Evolutionary conservation across 2,797 vertebrate species (phyloP).

Genomic region (Epinephelus malabaricus): DNA sequence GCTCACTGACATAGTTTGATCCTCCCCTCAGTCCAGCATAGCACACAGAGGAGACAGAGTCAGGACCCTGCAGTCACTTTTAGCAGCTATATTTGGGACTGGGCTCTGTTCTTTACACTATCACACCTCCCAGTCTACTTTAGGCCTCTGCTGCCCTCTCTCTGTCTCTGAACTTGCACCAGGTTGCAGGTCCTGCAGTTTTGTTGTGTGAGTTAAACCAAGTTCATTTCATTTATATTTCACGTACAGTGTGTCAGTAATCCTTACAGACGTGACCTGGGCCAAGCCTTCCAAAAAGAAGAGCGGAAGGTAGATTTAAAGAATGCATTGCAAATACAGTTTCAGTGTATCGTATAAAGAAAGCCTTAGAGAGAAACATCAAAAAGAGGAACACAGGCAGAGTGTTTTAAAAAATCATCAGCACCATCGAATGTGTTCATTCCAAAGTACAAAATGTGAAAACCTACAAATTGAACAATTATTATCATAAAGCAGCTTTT

Average conservation of each 20-base stretch:
- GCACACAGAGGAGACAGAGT: slow-evolving; percentile 46
- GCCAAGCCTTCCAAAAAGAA: neutral
- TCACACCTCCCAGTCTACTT: slow-evolving; percentile 57
- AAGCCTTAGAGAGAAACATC: neutral
- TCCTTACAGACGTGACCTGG: neutral
- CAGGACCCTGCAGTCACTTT: slow-evolving; percentile 52
- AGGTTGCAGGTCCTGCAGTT: slow-evolving; percentile 24
- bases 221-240: slow-evolving; percentile 4
- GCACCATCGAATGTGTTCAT: slow-evolving; percentile 8
- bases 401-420: neutral
- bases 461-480: slow-evolving; percentile 16
- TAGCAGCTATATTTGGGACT: slow-evolving; percentile 59
- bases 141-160: slow-evolving; percentile 79
- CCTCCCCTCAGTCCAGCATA: slow-evolving; percentile 41
- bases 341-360: neutral
- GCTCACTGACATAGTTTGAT: slow-evolving; percentile 51
- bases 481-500: slow-evolving; percentile 20
- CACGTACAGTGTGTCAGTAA: neutral
- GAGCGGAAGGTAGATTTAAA: neutral
- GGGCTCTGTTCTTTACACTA: slow-evolving; percentile 47
- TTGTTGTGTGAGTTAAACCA: slow-evolving; percentile 9
- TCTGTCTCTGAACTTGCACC: slow-evolving; percentile 63
- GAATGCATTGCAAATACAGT: neutral
- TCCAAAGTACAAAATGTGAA: slow-evolving; percentile 15
- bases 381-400: neutral